Conservation (phyloP, 2,888 invertebrate genomes). For the Amphipoea oculea region DNA sequence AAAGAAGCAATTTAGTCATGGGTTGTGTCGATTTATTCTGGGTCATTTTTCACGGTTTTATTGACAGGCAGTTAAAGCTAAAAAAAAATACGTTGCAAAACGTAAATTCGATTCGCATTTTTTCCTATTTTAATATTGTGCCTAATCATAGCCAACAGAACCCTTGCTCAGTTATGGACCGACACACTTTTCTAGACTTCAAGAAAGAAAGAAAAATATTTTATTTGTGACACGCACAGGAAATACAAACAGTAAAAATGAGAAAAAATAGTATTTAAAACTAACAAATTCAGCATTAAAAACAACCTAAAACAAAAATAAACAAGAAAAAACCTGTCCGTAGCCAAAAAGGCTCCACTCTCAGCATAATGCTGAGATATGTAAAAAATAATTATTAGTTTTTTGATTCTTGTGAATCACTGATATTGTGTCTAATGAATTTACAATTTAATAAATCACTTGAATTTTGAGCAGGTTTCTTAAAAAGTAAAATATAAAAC, state of each 20-base stretch:
- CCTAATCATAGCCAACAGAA: neutral
- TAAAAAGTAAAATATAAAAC: neutral
- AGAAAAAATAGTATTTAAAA: too few relatives aligned
- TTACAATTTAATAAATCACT: conserved; percentile 4
- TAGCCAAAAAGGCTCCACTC: too few relatives aligned
- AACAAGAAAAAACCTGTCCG: too few relatives aligned
- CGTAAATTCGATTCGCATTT: conserved; percentile 5
- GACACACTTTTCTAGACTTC: neutral
- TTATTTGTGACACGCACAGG: too few relatives aligned
- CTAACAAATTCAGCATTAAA: too few relatives aligned
- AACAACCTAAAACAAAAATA: too few relatives aligned
- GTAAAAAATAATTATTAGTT: too few relatives aligned
- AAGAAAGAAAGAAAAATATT: too few relatives aligned
- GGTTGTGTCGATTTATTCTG: conserved; percentile 7
- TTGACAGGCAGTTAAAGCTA: neutral
- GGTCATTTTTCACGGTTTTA: conserved; percentile 12
- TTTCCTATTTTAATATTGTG: neutral
- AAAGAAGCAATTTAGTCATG: conserved; percentile 24
- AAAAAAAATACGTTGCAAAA: conserved; percentile 5
- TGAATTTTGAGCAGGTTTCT: neutral
- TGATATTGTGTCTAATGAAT: too few relatives aligned
- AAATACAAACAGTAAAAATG: too few relatives aligned
- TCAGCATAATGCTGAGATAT: too few relatives aligned
- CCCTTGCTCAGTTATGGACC: neutral
- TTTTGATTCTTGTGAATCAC: neutral